Evolutionary conservation across 2,113 vertebrate species (phyloP), one percentile per base, ranked within the genome.

Genomic region (Mixornis gularis): DNA sequence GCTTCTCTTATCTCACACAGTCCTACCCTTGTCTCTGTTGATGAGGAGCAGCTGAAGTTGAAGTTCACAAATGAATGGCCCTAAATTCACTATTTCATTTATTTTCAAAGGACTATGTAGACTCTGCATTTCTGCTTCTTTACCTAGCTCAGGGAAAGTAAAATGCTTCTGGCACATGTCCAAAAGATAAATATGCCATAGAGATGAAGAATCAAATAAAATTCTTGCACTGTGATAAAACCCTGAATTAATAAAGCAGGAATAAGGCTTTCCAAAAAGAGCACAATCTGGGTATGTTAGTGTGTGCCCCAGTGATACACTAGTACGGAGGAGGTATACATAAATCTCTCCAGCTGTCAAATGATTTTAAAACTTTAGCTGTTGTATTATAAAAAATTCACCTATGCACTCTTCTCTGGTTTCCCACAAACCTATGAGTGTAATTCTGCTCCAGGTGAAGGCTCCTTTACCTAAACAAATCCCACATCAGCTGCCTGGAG

Each of bases 221-320:
- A 64, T 2, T 74, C 66, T 17, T 30, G 13, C 30, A 48, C 21
- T 52, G 15, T 48, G 53, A 72, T 84, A 87, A 87, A 94, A 69
- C 38, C 19, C 40, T 62, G 43, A 62, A 62, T 64, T 60, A 69
- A 76, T 72, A 72, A 71, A 60, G 13, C 49, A 52, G 48, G 74
- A 91, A 69, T 48, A 74, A 85, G 32, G 38, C 6, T 91, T 94
- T 82, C 52, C 66, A 79, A 46, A 49, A 79, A 43, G 11, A 72
- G 11, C 10, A 44, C 41, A 88, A 7, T 6, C 22, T 70, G 32
- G 7, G 9, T 65, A 12, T 59, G 13, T 21, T 36, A 40, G 8
- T 5, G 9, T 29, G 26, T 71, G 20, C 5, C 18, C 11, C 22
- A 43, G 17, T 26, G 30, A 10, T 27, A 18, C 12, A 7, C 27